A percentile compares a stretch with the other conserved stretches of the same genome.
Evolutionary conservation across 2,113 vertebrate species (phyloP).

Genomic region (Cyphomyrus plagiostoma): DNA sequence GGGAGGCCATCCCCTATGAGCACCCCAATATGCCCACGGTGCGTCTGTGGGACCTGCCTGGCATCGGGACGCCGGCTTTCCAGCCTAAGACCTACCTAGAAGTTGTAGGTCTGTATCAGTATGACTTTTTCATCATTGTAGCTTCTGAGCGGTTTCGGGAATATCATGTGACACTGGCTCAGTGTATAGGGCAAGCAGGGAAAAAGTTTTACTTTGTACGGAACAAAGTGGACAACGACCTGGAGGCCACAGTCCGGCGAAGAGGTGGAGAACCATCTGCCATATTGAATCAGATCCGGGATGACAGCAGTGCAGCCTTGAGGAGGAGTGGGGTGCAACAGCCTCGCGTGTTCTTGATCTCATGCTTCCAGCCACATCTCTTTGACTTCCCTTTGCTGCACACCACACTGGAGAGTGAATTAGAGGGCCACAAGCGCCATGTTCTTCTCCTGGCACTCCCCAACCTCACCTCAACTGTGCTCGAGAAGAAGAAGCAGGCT

Average conservation of each 20-base stretch:
- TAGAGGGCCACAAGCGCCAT: conserved; percentile 29
- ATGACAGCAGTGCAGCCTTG: conserved; percentile 32
- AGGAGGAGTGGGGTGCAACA: conserved; percentile 1
- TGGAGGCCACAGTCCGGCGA: conserved; percentile 18
- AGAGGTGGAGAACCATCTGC: not conserved
- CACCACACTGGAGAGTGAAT: conserved; percentile 24
- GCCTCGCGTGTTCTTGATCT: conserved; percentile 35
- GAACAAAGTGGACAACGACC: conserved; percentile 44
- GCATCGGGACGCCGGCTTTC: conserved; percentile 33
- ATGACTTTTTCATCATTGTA: conserved; percentile 46
- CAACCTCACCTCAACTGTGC: not conserved
- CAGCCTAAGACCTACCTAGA: conserved; percentile 31
- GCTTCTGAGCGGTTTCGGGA: conserved; percentile 33
- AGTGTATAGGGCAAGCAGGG: conserved; percentile 26
- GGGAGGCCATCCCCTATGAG: conserved; percentile 16
- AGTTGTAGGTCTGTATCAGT: conserved; percentile 26
- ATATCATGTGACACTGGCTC: conserved; percentile 31
- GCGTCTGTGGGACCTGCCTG: conserved; percentile 43
- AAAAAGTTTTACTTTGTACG: conserved; percentile 45
- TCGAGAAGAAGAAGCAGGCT: conserved; percentile 18
- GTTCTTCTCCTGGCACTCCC: conserved; percentile 30
- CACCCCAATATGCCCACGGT: conserved; percentile 37
- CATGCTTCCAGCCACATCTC: conserved; percentile 17
- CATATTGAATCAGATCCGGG: conserved; percentile 24
- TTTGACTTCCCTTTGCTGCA: conserved; percentile 40